Conservation (phyloP, 1,140 invertebrate genomes). For the Dysdera silvatica region DNA sequence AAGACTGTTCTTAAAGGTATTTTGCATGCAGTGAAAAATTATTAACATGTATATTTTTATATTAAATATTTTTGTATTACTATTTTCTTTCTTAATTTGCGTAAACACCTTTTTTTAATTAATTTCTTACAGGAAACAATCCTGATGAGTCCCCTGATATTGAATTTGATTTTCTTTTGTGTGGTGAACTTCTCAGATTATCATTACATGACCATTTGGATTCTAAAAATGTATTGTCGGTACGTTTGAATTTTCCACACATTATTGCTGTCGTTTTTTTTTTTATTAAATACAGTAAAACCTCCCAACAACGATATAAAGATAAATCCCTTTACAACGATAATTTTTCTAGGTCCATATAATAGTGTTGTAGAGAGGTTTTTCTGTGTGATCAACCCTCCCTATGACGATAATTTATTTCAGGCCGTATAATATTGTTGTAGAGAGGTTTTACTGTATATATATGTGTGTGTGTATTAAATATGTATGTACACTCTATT, state of each 20-base stretch:
- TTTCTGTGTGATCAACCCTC: too few species aligned
- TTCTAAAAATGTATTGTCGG: slow-evolving; percentile 11
- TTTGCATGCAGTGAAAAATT: neutral
- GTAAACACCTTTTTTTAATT: neutral
- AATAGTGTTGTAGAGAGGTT: too few species aligned
- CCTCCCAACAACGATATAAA: too few species aligned
- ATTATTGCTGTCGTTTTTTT: too few species aligned
- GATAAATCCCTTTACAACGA: too few species aligned
- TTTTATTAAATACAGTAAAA: too few species aligned
- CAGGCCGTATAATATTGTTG: too few species aligned
- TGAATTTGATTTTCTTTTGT: slow-evolving; percentile 24
- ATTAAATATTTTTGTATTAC: neutral
- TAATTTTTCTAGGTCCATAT: too few species aligned
- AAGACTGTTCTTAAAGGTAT: slow-evolving; percentile 68
- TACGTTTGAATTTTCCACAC: neutral
- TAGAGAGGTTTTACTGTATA: too few species aligned
- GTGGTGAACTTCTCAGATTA: slow-evolving; percentile 18
- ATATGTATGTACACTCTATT: too few species aligned
- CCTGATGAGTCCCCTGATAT: neutral
- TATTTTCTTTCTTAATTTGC: neutral
- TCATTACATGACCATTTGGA: slow-evolving; percentile 3
- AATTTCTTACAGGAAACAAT: neutral
- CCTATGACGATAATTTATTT: too few species aligned
- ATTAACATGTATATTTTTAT: neutral
- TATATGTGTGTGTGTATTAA: too few species aligned